A percentile compares a stretch with the other conserved stretches of the same genome.
phyloP scores from a whole-genome alignment of 2,113 vertebrate genomes.

The Sminthopsis crassicaudata region DNA sequence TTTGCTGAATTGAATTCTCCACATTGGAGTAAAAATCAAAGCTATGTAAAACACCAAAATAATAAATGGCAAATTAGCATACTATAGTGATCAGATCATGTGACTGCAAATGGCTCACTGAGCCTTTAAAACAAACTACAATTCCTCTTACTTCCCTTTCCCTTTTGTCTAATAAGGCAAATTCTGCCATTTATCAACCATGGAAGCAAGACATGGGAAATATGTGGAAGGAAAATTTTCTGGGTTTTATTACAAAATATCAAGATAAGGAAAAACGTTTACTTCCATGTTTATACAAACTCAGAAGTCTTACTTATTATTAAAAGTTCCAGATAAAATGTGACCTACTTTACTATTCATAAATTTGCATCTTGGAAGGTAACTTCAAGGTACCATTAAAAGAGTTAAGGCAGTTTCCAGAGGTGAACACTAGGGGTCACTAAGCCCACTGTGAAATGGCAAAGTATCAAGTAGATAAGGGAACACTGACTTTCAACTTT shows the following conservation, averaged over 20 bases:
- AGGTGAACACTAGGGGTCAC: neutral
- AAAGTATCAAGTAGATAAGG: neutral
- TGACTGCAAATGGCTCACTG: neutral
- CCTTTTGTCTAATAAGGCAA: neutral
- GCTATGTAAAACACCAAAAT: conserved; percentile 31
- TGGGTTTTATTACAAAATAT: conserved; percentile 31
- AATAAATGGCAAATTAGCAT: neutral
- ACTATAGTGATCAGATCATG: neutral
- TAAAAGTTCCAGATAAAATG: conserved; percentile 37
- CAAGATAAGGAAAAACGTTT: neutral
- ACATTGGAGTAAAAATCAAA: neutral
- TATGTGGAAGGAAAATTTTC: neutral
- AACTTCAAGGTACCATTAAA: conserved; percentile 11
- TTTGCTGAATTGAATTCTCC: conserved; percentile 31
- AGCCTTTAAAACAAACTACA: neutral
- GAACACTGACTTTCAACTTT: neutral
- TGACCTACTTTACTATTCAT: conserved; percentile 18
- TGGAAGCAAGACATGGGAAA: neutral
- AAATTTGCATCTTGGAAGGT: neutral
- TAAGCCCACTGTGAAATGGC: neutral
- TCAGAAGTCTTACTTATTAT: conserved; percentile 2
- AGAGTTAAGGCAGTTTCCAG: conserved; percentile 19
- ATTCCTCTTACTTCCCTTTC: neutral
- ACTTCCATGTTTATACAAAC: conserved; percentile 7
- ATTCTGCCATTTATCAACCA: neutral